Conservation (phyloP, 2,113 vertebrate species). For the Garra rufa region DNA sequence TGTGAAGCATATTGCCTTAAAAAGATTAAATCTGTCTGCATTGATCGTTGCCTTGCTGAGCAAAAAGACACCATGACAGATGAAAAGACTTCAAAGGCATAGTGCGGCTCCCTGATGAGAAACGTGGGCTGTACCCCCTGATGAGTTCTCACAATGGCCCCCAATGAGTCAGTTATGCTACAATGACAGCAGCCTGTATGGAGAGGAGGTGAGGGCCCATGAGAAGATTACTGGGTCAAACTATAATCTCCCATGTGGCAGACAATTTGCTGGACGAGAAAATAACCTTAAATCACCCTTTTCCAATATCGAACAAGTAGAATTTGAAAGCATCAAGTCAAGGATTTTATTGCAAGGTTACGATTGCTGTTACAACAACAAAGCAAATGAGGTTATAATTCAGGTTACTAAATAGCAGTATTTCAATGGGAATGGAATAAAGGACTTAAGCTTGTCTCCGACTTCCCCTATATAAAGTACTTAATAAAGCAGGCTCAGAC, state of each 20-base stretch:
- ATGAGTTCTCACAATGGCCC: conserved; percentile 10
- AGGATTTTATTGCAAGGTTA: not conserved
- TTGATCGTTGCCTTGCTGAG: conserved; percentile 7
- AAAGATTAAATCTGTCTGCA: conserved; percentile 22
- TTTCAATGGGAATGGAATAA: not conserved
- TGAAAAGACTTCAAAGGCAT: conserved; percentile 18
- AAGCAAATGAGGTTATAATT: not conserved
- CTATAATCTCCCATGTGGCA: not conserved
- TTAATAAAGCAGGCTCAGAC: not conserved
- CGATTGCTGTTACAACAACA: not conserved
- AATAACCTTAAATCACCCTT: not conserved
- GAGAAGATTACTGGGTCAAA: not conserved
- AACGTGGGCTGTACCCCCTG: not conserved
- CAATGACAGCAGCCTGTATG: not conserved
- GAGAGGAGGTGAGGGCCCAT: not conserved
- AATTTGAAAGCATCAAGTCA: not conserved
- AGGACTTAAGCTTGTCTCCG: not conserved
- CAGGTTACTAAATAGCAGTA: not conserved
- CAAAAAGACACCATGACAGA: not conserved
- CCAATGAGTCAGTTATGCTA: not conserved
- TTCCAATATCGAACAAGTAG: not conserved
- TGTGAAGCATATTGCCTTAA: not conserved
- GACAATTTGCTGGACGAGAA: not conserved
- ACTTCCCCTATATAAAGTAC: not conserved
- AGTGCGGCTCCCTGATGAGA: conserved; percentile 8